Evolutionary conservation across 2,797 vertebrate genomes (phyloP).

Genomic region (Sarcophilus harrisii): DNA sequence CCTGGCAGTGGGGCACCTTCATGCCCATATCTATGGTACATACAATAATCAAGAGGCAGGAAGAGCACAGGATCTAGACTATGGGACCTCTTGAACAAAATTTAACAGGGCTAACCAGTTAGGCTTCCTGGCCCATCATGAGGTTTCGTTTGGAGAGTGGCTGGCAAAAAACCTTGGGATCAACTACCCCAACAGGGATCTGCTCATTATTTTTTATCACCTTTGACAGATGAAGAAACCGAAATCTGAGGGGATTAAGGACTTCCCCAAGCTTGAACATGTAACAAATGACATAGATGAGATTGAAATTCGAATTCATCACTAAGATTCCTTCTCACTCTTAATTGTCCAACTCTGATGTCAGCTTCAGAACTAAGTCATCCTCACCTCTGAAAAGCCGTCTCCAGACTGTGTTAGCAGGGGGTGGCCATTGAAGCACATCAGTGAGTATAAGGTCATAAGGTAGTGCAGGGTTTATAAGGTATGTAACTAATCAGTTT

Average conservation of each 20-base stretch:
- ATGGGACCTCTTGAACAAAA: background rate
- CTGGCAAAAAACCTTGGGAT: background rate
- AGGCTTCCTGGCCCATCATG: background rate
- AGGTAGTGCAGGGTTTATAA: background rate
- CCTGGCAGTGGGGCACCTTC: background rate
- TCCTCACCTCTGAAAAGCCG: background rate
- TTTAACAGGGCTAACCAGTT: background rate
- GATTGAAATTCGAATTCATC: background rate
- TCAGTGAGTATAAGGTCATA: background rate
- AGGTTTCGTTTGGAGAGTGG: background rate
- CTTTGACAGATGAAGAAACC: background rate
- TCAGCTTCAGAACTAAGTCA: background rate
- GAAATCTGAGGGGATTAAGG: background rate
- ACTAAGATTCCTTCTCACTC: background rate
- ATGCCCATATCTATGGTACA: background rate
- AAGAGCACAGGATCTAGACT: background rate
- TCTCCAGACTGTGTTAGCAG: background rate
- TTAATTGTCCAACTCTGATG: background rate
- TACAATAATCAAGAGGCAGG: background rate
- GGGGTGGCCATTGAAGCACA: background rate
- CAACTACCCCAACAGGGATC: background rate
- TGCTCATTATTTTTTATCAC: background rate
- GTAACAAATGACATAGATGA: background rate
- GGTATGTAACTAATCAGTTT: background rate
- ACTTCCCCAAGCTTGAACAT: background rate